These are phyloP conservation scores for Brotula barbata DNA, from an alignment of 2,797 vertebrate species.

Conservation along the genomic window DNA sequence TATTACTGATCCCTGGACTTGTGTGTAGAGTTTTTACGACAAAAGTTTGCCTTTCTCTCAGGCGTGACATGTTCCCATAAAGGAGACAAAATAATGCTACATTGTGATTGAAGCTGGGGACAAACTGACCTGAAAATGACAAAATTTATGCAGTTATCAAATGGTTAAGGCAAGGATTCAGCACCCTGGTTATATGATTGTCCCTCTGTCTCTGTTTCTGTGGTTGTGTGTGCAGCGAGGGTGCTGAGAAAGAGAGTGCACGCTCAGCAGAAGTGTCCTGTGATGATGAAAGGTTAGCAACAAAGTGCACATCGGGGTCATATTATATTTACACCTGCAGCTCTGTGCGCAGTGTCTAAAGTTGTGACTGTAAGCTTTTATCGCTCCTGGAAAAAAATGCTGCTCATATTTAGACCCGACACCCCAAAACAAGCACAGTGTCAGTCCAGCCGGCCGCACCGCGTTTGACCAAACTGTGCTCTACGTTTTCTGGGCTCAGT, in stretches of 20 bases:
- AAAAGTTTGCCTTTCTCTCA: too few species aligned
- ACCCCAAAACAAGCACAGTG: background rate
- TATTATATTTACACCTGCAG: constrained; percentile 14
- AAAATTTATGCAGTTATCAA: too few species aligned
- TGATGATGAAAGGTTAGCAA: constrained; percentile 15
- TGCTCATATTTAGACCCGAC: background rate
- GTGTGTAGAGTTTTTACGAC: too few species aligned
- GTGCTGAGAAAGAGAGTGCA: constrained; percentile 7
- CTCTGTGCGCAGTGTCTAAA: background rate
- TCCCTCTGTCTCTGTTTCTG: background rate
- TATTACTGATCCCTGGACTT: too few species aligned
- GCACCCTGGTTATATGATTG: too few species aligned
- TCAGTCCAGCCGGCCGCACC: background rate
- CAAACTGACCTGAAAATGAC: too few species aligned
- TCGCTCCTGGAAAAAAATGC: background rate
- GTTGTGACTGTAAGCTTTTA: constrained; percentile 3
- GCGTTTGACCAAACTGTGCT: constrained; percentile 24
- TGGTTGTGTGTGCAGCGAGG: constrained; percentile 5
- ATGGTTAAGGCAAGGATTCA: too few species aligned
- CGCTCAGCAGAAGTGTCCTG: constrained; percentile 34
- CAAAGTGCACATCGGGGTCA: constrained; percentile 19
- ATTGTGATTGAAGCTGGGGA: too few species aligned
- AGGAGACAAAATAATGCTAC: too few species aligned
- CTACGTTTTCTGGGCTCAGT: constrained; percentile 27
- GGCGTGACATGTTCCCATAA: too few species aligned